Evolutionary conservation across 2,113 vertebrate species (phyloP).

Genomic region (Sminthopsis crassicaudata): DNA sequence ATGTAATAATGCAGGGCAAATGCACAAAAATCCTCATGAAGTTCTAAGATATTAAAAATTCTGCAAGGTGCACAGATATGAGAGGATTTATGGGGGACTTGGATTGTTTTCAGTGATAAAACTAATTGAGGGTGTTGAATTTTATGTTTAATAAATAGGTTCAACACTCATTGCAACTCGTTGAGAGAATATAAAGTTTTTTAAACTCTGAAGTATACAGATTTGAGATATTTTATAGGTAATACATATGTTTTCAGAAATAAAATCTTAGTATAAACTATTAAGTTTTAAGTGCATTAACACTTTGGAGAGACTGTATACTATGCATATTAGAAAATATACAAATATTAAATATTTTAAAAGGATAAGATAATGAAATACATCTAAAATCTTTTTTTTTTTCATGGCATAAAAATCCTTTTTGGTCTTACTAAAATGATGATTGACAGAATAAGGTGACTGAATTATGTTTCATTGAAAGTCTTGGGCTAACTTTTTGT

Average conservation of each 20-base stretch:
- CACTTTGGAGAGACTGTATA: background rate
- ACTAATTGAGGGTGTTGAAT: background rate
- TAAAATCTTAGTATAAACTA: background rate
- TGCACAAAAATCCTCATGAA: background rate
- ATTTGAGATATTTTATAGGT: background rate
- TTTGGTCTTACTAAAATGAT: background rate
- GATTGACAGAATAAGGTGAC: background rate
- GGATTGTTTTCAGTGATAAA: background rate
- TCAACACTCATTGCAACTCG: background rate
- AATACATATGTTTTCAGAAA: background rate
- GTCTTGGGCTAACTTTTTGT: background rate
- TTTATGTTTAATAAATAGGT: background rate
- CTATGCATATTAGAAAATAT: background rate
- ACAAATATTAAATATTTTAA: background rate
- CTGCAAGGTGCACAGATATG: background rate
- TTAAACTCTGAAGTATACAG: background rate
- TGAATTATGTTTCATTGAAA: background rate
- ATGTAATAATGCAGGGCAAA: background rate
- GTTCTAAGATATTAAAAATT: background rate
- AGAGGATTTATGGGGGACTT: background rate
- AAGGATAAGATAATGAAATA: background rate
- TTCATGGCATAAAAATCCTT: background rate
- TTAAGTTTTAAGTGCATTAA: background rate
- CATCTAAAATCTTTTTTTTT: background rate
- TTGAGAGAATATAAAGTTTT: background rate